Percentiles rank a stretch among this genome's conserved stretches.
phyloP scores from a whole-genome alignment of 2,113 vertebrate genomes.

The Cephalopterus ornatus region DNA sequence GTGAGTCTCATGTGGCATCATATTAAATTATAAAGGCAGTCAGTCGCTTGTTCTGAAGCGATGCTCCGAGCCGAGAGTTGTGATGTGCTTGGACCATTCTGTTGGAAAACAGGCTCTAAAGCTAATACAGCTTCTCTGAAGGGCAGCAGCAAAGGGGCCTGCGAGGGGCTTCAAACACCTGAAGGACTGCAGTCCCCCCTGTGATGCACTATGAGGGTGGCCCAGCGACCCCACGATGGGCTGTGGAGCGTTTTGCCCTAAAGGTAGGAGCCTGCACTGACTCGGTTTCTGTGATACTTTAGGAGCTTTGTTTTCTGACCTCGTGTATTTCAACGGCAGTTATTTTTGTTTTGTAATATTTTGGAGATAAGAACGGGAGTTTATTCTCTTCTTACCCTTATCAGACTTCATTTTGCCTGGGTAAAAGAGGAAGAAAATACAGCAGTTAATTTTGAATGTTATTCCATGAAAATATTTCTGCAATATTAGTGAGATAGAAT shows the following conservation, averaged over 20 bases:
- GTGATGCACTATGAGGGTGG: constrained; percentile 71
- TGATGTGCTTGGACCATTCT: constrained; percentile 64
- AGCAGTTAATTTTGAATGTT: not conserved
- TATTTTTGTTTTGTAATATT: not conserved
- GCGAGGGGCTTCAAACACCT: not conserved
- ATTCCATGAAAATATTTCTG: not conserved
- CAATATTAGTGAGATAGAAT: not conserved
- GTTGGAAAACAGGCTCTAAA: constrained; percentile 42
- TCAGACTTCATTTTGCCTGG: not conserved
- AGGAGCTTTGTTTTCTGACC: not conserved
- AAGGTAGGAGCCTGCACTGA: constrained; percentile 69
- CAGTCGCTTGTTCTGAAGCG: constrained; percentile 70
- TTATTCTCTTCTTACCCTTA: not conserved
- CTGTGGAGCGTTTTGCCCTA: constrained; percentile 82
- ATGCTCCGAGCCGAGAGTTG: constrained; percentile 64
- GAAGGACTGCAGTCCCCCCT: not conserved
- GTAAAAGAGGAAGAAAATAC: not conserved
- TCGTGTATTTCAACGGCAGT: not conserved
- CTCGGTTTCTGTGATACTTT: not conserved
- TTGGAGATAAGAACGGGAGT: not conserved
- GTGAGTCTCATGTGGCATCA: constrained; percentile 81
- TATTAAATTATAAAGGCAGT: constrained; percentile 85
- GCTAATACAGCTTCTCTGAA: constrained; percentile 26
- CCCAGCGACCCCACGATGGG: constrained; percentile 73
- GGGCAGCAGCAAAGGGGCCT: constrained; percentile 13